Conservation (phyloP, 1,140 invertebrate species). For the Pseudomyrmex sp. region DNA sequence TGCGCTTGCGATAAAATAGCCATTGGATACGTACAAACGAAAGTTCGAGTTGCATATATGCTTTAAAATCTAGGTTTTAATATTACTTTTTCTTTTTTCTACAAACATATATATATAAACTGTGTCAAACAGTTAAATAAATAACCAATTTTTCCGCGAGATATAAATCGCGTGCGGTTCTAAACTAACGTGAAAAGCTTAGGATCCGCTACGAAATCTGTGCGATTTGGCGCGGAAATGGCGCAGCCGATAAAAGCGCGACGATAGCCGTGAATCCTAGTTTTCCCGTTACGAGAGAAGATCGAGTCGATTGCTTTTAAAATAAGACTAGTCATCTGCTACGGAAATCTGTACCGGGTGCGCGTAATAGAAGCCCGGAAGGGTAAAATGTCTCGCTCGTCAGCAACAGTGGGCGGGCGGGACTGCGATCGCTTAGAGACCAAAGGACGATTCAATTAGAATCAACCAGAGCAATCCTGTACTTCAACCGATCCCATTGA, state of each 20-base stretch:
- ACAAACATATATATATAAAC: too few species aligned
- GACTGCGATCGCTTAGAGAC: conserved; percentile 74
- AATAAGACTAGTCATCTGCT: conserved; percentile 62
- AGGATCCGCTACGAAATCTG: background rate
- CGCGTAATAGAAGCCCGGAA: conserved; percentile 69
- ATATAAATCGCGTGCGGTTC: background rate
- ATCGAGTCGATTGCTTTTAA: conserved; percentile 50
- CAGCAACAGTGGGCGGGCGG: conserved; percentile 68
- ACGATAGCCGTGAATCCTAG: conserved; percentile 30
- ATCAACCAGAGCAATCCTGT: conserved; percentile 75
- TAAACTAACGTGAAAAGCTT: background rate
- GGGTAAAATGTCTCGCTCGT: conserved; percentile 71
- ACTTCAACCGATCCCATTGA: conserved; percentile 68
- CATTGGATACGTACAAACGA: background rate
- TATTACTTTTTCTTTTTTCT: too few species aligned
- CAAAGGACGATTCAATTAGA: conserved; percentile 80
- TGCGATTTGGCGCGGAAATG: background rate
- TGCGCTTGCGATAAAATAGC: background rate
- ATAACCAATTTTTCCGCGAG: background rate
- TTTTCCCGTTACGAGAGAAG: conserved; percentile 27
- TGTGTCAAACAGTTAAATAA: too few species aligned
- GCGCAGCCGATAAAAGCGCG: conserved; percentile 20
- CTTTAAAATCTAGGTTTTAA: background rate
- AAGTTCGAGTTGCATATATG: background rate
- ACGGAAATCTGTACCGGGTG: conserved; percentile 44